Conservation (phyloP, 2,113 vertebrate genomes). For the Ifrita kowaldi region DNA sequence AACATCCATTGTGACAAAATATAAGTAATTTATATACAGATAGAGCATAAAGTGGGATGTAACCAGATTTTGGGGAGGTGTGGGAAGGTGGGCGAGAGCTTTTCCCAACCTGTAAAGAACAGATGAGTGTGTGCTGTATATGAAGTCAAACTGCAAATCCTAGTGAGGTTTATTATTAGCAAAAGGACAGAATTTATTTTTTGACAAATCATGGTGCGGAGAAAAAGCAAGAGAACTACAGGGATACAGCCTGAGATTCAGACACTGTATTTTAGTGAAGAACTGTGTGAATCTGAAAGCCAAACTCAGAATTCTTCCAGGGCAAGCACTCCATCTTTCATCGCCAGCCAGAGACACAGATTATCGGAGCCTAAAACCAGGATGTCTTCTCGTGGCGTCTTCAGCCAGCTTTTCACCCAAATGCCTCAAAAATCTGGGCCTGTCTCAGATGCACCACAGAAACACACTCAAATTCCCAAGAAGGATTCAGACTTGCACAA, state of each 20-base stretch:
- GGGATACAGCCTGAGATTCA: neutral
- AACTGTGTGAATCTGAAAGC: neutral
- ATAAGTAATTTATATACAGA: neutral
- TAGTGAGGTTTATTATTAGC: conserved; percentile 24
- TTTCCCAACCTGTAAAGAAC: conserved; percentile 9
- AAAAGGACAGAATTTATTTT: neutral
- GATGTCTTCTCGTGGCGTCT: neutral
- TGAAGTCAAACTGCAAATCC: neutral
- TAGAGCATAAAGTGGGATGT: neutral
- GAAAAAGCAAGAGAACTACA: neutral
- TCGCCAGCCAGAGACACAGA: neutral
- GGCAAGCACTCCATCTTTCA: neutral
- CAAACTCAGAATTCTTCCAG: neutral
- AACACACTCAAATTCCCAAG: neutral
- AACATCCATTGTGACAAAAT: neutral
- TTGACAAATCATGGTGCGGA: neutral
- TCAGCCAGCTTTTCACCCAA: neutral
- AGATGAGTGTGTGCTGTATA: neutral
- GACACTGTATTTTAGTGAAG: neutral
- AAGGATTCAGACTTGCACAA: neutral
- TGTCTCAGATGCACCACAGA: neutral
- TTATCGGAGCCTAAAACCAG: neutral
- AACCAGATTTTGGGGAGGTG: conserved; percentile 34
- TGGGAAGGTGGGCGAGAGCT: neutral
- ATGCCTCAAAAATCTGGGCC: neutral